Evolutionary conservation across 92 coral and sea anemone species (phyloP).

Genomic region (Metridium senile): DNA sequence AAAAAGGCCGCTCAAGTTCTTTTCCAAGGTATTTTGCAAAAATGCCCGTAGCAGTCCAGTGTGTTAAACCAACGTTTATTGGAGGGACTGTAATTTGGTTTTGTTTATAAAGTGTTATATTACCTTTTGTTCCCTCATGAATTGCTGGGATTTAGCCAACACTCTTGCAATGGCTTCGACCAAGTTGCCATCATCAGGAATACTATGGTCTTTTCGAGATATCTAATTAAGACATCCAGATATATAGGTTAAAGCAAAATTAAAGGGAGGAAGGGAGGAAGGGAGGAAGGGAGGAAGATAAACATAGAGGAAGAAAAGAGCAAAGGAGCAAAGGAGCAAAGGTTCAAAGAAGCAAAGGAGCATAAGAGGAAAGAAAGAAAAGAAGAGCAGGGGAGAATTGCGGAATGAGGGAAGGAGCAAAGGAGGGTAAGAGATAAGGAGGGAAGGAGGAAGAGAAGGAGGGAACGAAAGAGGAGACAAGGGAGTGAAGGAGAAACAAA

Average conservation of each 20-base stretch:
- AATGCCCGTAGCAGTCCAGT: no score
- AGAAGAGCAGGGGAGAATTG: no score
- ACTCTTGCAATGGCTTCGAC: conserved; percentile 68
- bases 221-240: background rate
- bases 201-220: conserved; percentile 31
- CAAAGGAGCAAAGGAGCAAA: background rate
- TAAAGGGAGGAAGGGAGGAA: background rate
- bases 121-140: conserved; percentile 83
- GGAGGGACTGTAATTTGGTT: no score
- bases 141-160: conserved; percentile 82
- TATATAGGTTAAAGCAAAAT: background rate
- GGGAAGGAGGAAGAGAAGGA: background rate
- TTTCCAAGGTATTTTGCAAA: no score
- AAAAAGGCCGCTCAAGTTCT: no score
- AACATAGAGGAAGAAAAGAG: background rate
- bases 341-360: background rate
- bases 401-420: no score
- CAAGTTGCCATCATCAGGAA: conserved; percentile 53
- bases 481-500: background rate
- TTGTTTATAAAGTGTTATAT: background rate
- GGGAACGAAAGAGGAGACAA: background rate
- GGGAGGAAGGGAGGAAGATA: background rate
- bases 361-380: background rate
- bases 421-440: no score
- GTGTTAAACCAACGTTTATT: no score